Conservation (phyloP, 1,140 invertebrate species). For the Drosophila suzukii region DNA sequence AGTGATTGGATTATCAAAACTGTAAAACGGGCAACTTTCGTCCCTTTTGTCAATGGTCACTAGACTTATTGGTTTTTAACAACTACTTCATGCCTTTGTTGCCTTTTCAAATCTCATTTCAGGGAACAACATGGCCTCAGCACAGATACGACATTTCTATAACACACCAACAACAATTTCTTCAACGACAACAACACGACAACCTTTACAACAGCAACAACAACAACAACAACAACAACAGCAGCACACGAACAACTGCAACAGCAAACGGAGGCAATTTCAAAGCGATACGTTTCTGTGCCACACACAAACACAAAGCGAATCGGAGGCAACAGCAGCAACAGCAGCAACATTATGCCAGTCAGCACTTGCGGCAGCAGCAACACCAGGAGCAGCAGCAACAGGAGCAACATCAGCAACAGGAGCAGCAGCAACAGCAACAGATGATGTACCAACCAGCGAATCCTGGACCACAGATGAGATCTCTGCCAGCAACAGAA, state of each 20-base stretch:
- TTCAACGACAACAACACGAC: constrained; percentile 65
- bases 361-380: constrained; percentile 21
- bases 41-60: constrained; percentile 5
- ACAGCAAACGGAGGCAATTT: constrained; percentile 68
- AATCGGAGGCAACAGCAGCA: constrained; percentile 49
- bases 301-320: constrained; percentile 68
- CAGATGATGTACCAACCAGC: constrained; percentile 66
- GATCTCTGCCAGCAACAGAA: constrained; percentile 34
- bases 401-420: constrained; percentile 27
- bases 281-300: constrained; percentile 63
- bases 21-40: neutral
- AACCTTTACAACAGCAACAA: constrained; percentile 71
- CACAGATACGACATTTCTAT: constrained; percentile 84
- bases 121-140: constrained; percentile 84
- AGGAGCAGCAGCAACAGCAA: constrained; percentile 28
- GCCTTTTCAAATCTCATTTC: constrained; percentile 26
- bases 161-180: constrained; percentile 79
- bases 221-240: constrained; percentile 28
- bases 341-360: constrained; percentile 57
- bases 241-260: constrained; percentile 47
- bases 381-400: constrained; percentile 41
- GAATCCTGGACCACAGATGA: constrained; percentile 65
- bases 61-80: constrained; percentile 48
- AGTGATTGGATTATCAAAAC: constrained; percentile 51
- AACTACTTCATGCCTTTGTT: constrained; percentile 24